Base-by-base conservation (phyloP, 2,888 invertebrate genomes). In the Acrobasis repandana region DNA sequence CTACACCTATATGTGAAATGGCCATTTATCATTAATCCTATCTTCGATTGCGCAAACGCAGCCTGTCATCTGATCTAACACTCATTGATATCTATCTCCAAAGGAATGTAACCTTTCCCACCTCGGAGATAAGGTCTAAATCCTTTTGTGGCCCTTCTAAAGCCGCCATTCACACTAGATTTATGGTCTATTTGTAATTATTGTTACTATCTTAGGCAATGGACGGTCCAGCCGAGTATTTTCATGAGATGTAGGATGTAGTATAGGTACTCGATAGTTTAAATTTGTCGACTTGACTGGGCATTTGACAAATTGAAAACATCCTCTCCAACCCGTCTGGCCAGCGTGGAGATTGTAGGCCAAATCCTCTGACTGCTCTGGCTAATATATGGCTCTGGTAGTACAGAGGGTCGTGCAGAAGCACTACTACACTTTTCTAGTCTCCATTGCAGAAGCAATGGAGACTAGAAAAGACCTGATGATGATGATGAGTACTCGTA, bases 181-280 rank as follows among this genome's bases (percentile, higher is more conserved):
- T 54, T 54, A 54, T 54, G 38, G 54, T 20, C 38, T 54, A 54
- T 54, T 54, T 54, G 54, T 54, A 54, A 54, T 54, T 54, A 54
- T 54, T 20, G 54, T 54, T 54, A 54, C 38, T 54, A 54, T 54
- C 54, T 54, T 54, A 54, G 54, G 38, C 54, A 54, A 54, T 16
- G 38, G 52, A 54, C 36, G 54, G 50, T 28, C 28, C 50, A 20
- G 15, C 9, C 16, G 16, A 54, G 38, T 18, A 38, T 38, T 54
- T 54, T 38, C 54, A 38, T 54, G 11, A 14, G 18, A 38, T 38
- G 38, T 38, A 38, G 15, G 54, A 14, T 20, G 43, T 43, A 43
- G 43, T 43, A 43, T 43, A 43, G 43, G n/a, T 43, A 43, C 4
- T 14, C 43, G n/a, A 43, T 14, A 43, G 43, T 43, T 43, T 6